phyloP scores from a whole-genome alignment of 2,888 invertebrate species.

The Bellardia pandia region DNA sequence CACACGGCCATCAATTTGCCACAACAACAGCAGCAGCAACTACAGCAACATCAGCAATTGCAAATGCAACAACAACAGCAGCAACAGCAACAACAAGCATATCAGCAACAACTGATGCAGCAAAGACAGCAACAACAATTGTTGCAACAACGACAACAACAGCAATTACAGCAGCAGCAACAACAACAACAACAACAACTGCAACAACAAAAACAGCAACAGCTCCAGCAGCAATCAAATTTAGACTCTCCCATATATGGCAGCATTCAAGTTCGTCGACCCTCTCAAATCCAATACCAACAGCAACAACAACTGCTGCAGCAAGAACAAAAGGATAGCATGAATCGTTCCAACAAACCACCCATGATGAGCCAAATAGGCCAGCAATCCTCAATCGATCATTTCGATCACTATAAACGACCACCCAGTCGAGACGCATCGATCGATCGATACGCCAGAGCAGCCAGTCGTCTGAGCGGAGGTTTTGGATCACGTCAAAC shows the following conservation, averaged over 20 bases:
- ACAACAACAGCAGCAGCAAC: constrained; percentile 76
- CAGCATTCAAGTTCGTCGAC: constrained; percentile 77
- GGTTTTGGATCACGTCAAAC: constrained; percentile 89
- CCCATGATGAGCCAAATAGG: constrained; percentile 84
- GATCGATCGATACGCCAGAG: constrained; percentile 91
- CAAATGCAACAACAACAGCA: constrained; percentile 78
- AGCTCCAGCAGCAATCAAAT: constrained; percentile 74
- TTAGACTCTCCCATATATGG: constrained; percentile 77
- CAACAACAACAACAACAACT: constrained; percentile 76
- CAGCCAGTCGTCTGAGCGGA: constrained; percentile 87
- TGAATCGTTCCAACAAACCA: constrained; percentile 85
- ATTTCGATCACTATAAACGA: constrained; percentile 97
- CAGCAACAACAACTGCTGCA: constrained; percentile 72
- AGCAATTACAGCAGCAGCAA: constrained; percentile 76
- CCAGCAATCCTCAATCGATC: constrained; percentile 91
- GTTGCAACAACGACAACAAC: constrained; percentile 76
- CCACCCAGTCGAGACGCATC: constrained; percentile 95
- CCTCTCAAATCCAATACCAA: constrained; percentile 78
- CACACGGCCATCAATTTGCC: constrained; percentile 76
- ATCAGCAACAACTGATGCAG: constrained; percentile 74
- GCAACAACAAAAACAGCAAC: constrained; percentile 76
- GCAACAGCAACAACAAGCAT: constrained; percentile 75
- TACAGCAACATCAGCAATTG: constrained; percentile 75
- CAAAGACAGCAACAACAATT: constrained; percentile 76
- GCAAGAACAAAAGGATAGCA: constrained; percentile 71